Percentiles rank a stretch among this genome's conserved stretches.
Evolutionary conservation across 2,113 vertebrate species (phyloP).

Genomic region (Anarhynchus alexandrinus): DNA sequence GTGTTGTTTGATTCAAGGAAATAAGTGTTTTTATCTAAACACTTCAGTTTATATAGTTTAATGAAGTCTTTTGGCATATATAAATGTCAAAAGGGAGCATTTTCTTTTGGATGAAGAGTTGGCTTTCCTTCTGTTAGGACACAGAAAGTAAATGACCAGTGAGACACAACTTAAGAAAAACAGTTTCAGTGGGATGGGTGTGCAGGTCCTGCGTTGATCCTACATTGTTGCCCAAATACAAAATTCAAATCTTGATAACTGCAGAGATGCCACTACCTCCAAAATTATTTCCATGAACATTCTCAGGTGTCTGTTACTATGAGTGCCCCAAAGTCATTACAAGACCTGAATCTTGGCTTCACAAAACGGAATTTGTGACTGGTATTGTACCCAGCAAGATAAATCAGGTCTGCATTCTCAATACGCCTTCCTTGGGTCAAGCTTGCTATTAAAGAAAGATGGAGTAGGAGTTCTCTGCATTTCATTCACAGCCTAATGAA

Average conservation of each 20-base stretch:
- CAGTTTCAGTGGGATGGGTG: background rate
- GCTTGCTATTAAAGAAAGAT: background rate
- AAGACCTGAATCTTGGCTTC: background rate
- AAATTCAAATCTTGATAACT: background rate
- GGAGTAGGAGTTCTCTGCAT: background rate
- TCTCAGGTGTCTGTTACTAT: background rate
- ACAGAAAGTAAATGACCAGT: background rate
- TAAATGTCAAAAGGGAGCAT: background rate
- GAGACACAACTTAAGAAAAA: background rate
- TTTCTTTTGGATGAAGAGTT: background rate
- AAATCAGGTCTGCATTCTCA: background rate
- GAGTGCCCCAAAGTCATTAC: background rate
- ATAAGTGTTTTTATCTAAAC: background rate
- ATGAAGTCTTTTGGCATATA: background rate
- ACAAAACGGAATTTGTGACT: background rate
- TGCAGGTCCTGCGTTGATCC: background rate
- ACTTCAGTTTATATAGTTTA: background rate
- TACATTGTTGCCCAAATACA: background rate
- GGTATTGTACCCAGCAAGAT: background rate
- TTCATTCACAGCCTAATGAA: background rate
- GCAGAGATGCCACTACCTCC: background rate
- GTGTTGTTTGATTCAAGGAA: background rate
- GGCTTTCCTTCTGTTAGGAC: background rate
- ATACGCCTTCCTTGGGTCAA: background rate
- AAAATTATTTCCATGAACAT: background rate